Conservation (phyloP, 2,797 vertebrate species). For the Eidolon dupreanum region DNA sequence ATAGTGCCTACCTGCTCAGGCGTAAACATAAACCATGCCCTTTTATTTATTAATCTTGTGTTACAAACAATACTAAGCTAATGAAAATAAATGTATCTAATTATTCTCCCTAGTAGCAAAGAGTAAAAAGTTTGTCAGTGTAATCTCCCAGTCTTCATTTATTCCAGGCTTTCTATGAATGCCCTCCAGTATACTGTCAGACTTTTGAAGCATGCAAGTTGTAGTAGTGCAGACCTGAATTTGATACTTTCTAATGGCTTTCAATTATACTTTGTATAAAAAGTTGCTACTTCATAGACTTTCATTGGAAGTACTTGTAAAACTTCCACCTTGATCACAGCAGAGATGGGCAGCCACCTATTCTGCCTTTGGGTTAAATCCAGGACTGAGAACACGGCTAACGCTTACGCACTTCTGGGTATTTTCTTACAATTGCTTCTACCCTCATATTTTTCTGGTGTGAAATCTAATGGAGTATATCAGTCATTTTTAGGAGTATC, state of each 20-base stretch:
- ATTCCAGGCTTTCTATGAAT: slow-evolving; percentile 96
- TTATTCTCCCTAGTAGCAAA: slow-evolving; percentile 69
- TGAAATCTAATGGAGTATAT: slow-evolving; percentile 96
- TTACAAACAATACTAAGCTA: background rate
- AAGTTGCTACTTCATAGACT: slow-evolving; percentile 96
- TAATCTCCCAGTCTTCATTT: slow-evolving; percentile 91
- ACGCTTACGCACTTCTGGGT: slow-evolving; percentile 94
- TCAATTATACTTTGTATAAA: slow-evolving; percentile 90
- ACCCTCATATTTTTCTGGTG: slow-evolving; percentile 94
- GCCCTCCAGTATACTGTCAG: slow-evolving; percentile 94
- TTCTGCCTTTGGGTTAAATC: slow-evolving; percentile 96
- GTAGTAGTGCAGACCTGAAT: slow-evolving; percentile 97
- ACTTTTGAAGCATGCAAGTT: slow-evolving; percentile 95
- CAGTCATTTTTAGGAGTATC: slow-evolving; percentile 95
- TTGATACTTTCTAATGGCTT: slow-evolving; percentile 96
- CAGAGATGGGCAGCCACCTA: slow-evolving; percentile 96
- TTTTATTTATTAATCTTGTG: background rate
- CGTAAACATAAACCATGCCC: background rate
- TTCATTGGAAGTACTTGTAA: slow-evolving; percentile 93
- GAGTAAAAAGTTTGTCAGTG: slow-evolving; percentile 95
- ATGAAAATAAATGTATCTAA: background rate
- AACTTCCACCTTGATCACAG: slow-evolving; percentile 95
- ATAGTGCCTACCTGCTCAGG: background rate
- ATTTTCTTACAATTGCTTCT: slow-evolving; percentile 93
- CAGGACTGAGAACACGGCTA: slow-evolving; percentile 95